Evolutionary conservation across 2,797 vertebrate species (phyloP).

Genomic region (Tokudaia tokunoshimensis): DNA sequence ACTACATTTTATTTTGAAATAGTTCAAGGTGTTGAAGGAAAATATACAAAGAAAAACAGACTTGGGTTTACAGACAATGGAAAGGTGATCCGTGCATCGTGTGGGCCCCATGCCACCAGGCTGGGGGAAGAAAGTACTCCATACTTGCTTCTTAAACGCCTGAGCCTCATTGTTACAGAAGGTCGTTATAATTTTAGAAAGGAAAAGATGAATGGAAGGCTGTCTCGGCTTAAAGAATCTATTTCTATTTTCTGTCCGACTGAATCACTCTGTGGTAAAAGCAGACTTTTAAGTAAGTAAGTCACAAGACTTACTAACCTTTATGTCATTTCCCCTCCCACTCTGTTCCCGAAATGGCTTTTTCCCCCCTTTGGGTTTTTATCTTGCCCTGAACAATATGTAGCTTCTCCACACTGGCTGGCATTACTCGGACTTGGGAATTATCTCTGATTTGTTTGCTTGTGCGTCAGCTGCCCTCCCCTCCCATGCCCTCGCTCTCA

Average conservation of each 20-base stretch:
- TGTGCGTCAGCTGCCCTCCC: not conserved
- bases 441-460: not conserved
- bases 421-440: not conserved
- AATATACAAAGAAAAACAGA: not conserved
- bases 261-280: conserved; percentile 61
- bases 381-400: not conserved
- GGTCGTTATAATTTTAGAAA: conserved; percentile 43
- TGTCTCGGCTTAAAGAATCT: conserved; percentile 60
- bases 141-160: not conserved
- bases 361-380: not conserved
- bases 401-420: not conserved
- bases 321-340: conserved; percentile 62
- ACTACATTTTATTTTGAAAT: not conserved
- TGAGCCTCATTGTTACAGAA: not conserved
- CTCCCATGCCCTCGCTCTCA: not conserved
- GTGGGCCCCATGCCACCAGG: not conserved
- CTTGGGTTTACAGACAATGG: not conserved
- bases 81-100: not conserved
- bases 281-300: not conserved
- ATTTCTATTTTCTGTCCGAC: conserved; percentile 76
- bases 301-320: conserved; percentile 65
- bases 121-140: not conserved
- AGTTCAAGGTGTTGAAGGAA: not conserved
- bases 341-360: conserved; percentile 59
- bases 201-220: conserved; percentile 59